Evolutionary conservation across 1,140 invertebrate genomes (phyloP), one percentile per base, ranked within the genome.

Genomic region (Drosophila gunungcola): DNA sequence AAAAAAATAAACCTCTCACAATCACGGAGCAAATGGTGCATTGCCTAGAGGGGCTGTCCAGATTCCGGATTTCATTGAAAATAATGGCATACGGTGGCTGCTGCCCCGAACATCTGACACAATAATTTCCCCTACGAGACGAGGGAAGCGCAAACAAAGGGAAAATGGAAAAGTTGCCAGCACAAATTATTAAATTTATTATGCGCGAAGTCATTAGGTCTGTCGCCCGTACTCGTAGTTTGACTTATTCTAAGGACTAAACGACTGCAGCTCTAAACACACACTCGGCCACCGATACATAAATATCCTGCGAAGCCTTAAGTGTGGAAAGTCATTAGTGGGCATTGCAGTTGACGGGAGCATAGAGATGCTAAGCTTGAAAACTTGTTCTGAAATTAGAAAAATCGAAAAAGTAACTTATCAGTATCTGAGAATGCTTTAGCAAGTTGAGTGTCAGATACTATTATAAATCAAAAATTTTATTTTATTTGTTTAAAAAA

Each of bases 61-160:
- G 68, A 69, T 70, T 73, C 42, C 25, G 52, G 73, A 84, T 75
- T 75, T 43, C 57, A 61, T 84, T 52, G 32, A 75, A 83, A 85
- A 88, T 83, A 79, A 76, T 79, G 72, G 48, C 83, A 88, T 82
- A 88, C 75, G 83, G 83, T 56, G 54, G 25, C 55, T 27, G 41
- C 39, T 52, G 58, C 32, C 43, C 51, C 45, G 48, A 58, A 69
- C 83, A 88, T 88, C 83, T 88, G 83, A 88, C 83, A 88, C 79
- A 83, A 88, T 82, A 82, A 80, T 73, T 63, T 60, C 16, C 61
- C 60, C 63, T 53, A 55, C 60, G 46, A 29, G 36, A 48, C 42
- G 67, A 39, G 51, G 42, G 25, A 68, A 41, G 29, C 16, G 12
- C 49, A 55, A 73, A 55, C 52, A 61, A 77, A 60, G 29, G 13